These are phyloP conservation scores for Buphagus erythrorhynchus DNA, from an alignment of 2,797 vertebrate species.

Conservation along the genomic window DNA sequence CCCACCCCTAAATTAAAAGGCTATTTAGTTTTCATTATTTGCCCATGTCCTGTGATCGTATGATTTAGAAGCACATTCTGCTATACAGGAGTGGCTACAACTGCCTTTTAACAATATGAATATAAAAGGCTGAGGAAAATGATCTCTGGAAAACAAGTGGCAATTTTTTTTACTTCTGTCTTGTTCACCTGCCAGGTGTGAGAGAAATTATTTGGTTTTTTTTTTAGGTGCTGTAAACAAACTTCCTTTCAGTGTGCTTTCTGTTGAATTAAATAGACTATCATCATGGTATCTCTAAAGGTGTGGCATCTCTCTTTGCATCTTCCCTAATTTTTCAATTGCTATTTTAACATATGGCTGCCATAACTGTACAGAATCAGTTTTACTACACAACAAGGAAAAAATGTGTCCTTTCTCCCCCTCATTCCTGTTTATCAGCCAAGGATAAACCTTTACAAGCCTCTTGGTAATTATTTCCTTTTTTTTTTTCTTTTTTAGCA, in stretches of 20 bases:
- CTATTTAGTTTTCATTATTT: not conserved
- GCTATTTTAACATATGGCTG: not conserved
- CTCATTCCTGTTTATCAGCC: not conserved
- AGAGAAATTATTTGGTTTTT: not conserved
- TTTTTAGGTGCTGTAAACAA: not conserved
- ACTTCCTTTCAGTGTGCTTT: not conserved
- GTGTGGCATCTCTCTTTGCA: not conserved
- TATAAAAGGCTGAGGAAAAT: not conserved
- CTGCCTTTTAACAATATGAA: not conserved
- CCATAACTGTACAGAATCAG: not conserved
- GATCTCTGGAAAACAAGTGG: not conserved
- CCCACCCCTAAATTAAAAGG: not conserved
- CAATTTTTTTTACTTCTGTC: not conserved
- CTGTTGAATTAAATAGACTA: not conserved
- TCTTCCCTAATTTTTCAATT: not conserved
- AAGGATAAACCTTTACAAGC: not conserved
- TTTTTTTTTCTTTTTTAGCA: not conserved
- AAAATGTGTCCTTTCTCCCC: not conserved
- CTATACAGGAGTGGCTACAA: not conserved
- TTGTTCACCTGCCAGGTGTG: not conserved
- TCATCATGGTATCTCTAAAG: not conserved
- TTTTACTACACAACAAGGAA: not conserved
- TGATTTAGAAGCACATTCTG: not conserved
- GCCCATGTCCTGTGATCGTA: not conserved
- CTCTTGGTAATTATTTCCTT: rapidly evolving